phyloP scores from a whole-genome alignment of 2,888 invertebrate species.

The Drosophila kuntzei region DNA sequence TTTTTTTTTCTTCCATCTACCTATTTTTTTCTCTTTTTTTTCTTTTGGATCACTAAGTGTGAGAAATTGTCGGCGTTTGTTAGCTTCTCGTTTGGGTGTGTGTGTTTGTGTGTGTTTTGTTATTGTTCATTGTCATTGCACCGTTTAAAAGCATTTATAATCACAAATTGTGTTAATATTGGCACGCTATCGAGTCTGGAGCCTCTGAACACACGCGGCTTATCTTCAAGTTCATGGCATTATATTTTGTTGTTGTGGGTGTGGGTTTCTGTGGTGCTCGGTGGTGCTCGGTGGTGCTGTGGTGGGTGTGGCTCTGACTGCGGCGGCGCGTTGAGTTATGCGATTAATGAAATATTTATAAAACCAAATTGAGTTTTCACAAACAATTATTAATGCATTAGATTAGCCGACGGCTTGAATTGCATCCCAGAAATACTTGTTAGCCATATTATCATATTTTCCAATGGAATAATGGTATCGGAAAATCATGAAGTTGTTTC shows the following conservation, averaged over 20 bases:
- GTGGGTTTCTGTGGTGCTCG: conserved; percentile 33
- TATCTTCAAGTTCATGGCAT: conserved; percentile 72
- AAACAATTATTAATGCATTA: conserved; percentile 64
- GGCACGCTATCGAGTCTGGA: conserved; percentile 71
- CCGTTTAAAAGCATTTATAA: conserved; percentile 79
- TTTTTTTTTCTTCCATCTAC: conserved; percentile 42
- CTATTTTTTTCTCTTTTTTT: conserved; percentile 9
- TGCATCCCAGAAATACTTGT: conserved; percentile 38
- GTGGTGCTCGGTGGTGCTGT: conserved; percentile 42
- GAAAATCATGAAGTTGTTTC: conserved; percentile 31
- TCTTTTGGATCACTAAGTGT: conserved; percentile 67
- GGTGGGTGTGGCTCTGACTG: conserved; percentile 54
- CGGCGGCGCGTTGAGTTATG: conserved; percentile 43
- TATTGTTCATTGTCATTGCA: conserved; percentile 79
- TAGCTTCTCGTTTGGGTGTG: conserved; percentile 46
- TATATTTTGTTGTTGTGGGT: conserved; percentile 32
- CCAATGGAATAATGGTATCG: conserved; percentile 2
- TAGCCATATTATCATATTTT: conserved; percentile 32
- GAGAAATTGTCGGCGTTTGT: conserved; percentile 77
- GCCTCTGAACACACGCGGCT: conserved; percentile 40
- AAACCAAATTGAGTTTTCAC: conserved; percentile 76
- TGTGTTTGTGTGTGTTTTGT: conserved; percentile 46
- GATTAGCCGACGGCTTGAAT: conserved; percentile 63
- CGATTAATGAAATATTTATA: conserved; percentile 77
- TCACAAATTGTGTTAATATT: conserved; percentile 81